Evolutionary conservation across 2,888 invertebrate genomes (phyloP).

Genomic region (Orthosia incerta): DNA sequence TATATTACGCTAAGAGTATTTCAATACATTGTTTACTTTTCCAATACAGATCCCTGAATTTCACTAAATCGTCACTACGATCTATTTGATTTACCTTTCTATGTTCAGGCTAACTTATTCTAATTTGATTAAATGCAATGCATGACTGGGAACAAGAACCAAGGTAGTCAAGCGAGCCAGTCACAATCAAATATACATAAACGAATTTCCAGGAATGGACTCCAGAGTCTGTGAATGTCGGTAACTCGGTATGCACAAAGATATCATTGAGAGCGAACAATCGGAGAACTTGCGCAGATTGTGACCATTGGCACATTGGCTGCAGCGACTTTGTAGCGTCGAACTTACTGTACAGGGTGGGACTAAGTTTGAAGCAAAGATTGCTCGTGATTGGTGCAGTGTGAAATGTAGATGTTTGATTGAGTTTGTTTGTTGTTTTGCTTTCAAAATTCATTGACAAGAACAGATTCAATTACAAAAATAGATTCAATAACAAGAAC

Average conservation of each 20-base stretch:
- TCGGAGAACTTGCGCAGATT: conserved; percentile 19
- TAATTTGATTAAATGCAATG: conserved; percentile 18
- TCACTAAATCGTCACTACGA: background rate
- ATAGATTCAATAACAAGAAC: background rate
- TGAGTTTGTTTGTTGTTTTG: background rate
- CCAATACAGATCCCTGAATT: background rate
- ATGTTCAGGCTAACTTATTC: background rate
- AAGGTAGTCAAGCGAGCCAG: conserved; percentile 25
- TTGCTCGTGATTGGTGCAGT: background rate
- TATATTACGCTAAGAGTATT: too few species aligned
- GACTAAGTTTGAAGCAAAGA: conserved; percentile 6
- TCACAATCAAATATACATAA: conserved; percentile 40
- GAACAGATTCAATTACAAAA: background rate
- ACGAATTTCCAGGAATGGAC: conserved; percentile 21
- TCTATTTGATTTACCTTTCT: background rate
- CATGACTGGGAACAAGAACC: conserved; percentile 24
- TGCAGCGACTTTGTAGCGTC: conserved; percentile 9
- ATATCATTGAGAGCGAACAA: conserved; percentile 28
- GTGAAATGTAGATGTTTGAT: background rate
- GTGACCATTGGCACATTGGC: conserved; percentile 15
- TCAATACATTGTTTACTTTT: background rate
- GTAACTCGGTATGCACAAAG: conserved; percentile 9
- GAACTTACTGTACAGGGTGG: background rate
- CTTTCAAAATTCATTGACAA: background rate
- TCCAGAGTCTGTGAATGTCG: background rate